A percentile compares a stretch with the other conserved stretches of the same genome.
Conservation (phyloP, 2,888 invertebrate species). For the Xiphydria camelus region DNA sequence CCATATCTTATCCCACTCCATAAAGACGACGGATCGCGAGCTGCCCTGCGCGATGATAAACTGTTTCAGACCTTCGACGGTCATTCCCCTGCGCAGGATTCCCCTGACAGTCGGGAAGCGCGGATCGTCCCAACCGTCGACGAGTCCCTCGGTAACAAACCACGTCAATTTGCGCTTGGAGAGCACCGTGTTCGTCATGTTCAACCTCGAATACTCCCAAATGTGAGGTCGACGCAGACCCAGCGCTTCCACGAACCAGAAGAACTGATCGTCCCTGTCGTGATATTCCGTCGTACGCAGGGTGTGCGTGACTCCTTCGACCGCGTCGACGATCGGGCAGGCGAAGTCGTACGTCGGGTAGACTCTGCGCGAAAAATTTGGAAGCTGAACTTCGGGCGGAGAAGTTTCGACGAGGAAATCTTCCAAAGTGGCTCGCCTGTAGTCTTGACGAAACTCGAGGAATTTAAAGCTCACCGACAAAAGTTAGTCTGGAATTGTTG, state of each 20-base stretch:
- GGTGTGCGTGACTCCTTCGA: slow-evolving; percentile 97
- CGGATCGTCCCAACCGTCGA: slow-evolving; percentile 99
- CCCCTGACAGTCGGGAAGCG: slow-evolving; percentile 98
- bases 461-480: too few relatives aligned
- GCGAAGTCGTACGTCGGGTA: slow-evolving; percentile 99
- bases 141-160: slow-evolving; percentile 93
- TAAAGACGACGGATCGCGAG: slow-evolving; percentile 94
- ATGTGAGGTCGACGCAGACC: slow-evolving; percentile 88
- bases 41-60: slow-evolving; percentile 98
- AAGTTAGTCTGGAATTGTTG: too few relatives aligned
- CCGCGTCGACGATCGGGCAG: slow-evolving; percentile 97
- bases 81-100: slow-evolving; percentile 93
- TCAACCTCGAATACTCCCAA: slow-evolving; percentile 91
- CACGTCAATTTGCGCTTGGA: slow-evolving; percentile 97
- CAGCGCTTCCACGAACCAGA: slow-evolving; percentile 92
- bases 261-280: slow-evolving; percentile 97
- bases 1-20: slow-evolving; percentile 99
- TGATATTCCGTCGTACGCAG: slow-evolving; percentile 98
- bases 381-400: too few relatives aligned
- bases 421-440: too few relatives aligned
- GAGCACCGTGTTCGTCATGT: slow-evolving; percentile 97
- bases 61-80: slow-evolving; percentile 93
- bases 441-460: too few relatives aligned
- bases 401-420: too few relatives aligned
- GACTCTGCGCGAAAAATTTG: slow-evolving; percentile 69